Conservation (phyloP, 2,888 invertebrate species). For the Julus scandinavius region DNA sequence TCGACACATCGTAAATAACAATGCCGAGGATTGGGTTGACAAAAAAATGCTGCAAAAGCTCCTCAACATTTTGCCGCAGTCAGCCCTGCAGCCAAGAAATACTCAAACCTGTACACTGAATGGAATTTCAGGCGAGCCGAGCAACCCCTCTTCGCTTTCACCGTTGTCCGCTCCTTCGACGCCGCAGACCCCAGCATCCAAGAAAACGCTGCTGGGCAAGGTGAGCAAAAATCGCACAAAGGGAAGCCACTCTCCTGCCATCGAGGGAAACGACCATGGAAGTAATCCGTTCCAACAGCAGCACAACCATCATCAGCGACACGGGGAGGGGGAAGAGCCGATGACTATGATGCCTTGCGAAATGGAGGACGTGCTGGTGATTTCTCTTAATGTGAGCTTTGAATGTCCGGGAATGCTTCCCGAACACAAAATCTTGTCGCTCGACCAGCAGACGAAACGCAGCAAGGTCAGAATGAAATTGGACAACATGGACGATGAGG, state of each 20-base stretch:
- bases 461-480: constrained; percentile 62
- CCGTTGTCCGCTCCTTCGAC: constrained; percentile 60
- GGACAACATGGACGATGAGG: constrained; percentile 60
- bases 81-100: constrained; percentile 56
- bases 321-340: constrained; percentile 54
- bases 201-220: constrained; percentile 58
- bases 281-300: neutral
- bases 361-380: constrained; percentile 72
- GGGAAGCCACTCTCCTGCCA: constrained; percentile 31
- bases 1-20: constrained; percentile 62
- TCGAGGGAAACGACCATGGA: constrained; percentile 45
- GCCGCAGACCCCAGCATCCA: constrained; percentile 63
- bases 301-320: constrained; percentile 24
- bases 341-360: constrained; percentile 15
- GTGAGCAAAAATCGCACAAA: constrained; percentile 54
- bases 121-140: constrained; percentile 23
- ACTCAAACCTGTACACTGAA: constrained; percentile 52
- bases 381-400: constrained; percentile 73
- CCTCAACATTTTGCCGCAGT: constrained; percentile 65
- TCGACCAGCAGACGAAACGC: constrained; percentile 65
- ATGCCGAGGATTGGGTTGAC: constrained; percentile 63
- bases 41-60: constrained; percentile 65
- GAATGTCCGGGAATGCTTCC: constrained; percentile 76
- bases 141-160: constrained; percentile 55
- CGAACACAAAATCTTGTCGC: constrained; percentile 71